Percentiles rank a stretch among this genome's conserved stretches.
Evolutionary conservation across 2,888 invertebrate genomes (phyloP).

Genomic region (Trachelus tabidus): DNA sequence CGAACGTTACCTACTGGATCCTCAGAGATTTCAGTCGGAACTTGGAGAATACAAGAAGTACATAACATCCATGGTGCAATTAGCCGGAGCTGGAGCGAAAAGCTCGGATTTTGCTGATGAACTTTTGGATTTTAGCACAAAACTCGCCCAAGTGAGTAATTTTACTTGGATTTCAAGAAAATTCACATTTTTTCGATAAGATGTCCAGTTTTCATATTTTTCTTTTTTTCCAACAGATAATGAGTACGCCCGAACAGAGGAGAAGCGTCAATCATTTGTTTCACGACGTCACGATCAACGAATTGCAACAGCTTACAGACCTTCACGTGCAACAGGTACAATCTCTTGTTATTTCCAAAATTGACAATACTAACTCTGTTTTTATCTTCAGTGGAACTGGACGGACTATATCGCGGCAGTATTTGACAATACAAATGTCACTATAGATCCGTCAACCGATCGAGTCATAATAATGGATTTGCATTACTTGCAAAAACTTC

Average conservation of each 20-base stretch:
- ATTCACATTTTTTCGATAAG: not conserved
- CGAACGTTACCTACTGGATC: conserved; percentile 73
- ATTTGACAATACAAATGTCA: conserved; percentile 72
- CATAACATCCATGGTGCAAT: conserved; percentile 70
- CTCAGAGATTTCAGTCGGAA: conserved; percentile 72
- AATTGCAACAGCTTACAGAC: conserved; percentile 65
- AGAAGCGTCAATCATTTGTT: conserved; percentile 74
- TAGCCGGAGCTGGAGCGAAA: conserved; percentile 54
- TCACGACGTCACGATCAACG: conserved; percentile 72
- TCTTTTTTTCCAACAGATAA: conserved; percentile 67
- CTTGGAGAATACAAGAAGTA: conserved; percentile 73
- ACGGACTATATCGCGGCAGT: conserved; percentile 70
- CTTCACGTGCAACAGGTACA: conserved; percentile 49
- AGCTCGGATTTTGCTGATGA: conserved; percentile 72
- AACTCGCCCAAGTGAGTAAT: conserved; percentile 71
- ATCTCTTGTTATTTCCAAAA: conserved; percentile 23
- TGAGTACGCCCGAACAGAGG: conserved; percentile 74
- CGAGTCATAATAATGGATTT: conserved; percentile 76
- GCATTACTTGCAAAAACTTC: conserved; percentile 73
- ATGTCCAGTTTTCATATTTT: conserved; percentile 20
- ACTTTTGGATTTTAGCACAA: conserved; percentile 72
- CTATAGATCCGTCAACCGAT: conserved; percentile 68
- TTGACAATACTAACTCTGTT: not conserved
- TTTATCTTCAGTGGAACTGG: conserved; percentile 73
- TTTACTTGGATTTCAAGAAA: not conserved